Base-by-base conservation (phyloP, 35 echinoderm and acorn worm species). In the Apostichopus parvimensis region DNA sequence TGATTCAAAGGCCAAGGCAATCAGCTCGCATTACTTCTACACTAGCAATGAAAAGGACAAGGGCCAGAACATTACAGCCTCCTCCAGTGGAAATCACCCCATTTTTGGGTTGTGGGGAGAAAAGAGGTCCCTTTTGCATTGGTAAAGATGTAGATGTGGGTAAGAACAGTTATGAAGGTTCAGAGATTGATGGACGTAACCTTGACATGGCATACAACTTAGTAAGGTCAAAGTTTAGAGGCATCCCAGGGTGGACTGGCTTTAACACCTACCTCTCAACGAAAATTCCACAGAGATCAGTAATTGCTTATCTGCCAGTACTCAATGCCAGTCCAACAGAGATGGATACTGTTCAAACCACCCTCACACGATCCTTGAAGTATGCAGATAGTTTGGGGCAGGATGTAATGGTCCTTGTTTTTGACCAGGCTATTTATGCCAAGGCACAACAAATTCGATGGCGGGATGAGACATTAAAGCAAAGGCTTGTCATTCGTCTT, bases 271-370 rank as follows among this genome's bases (percentile, higher is more conserved):
- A 58, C 14, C 18, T 73, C 25, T 24, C 21, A 34, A 45, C 24
- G 24, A 9, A 89, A 17, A 53, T 89, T 17, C 87, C 62, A 2
- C 64, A 60, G 6, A 71, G 73, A 89, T 60, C 87, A 77, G 45
- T 55, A 17, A 89, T 28, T 28, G 26, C 20, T 7, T 83, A 83
- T 53, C 8, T 83, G 9, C 80, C 80, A 8, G 80, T 34, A 56
- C 54, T 83, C 24, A 83, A 83, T 28, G 80, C 80, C 26, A 83
- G 26, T 34, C 80, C 80, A 7, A 83, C 80, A 53, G 24, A 83
- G 23, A 83, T 52, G 80, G 80, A 83, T 53, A 83, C 80, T 18
- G 80, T 83, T 18, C 80, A 83, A 83, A 83, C 80, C 13, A 52
- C 54, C 18, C 54, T 83, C 24, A 28, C 80, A 6, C 80, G 80